A percentile compares a stretch with the other conserved stretches of the same genome.
These are phyloP conservation scores for Palythoa heliodiscus DNA, from an alignment of 92 coral and sea anemone genomes.

Conservation along the genomic window DNA sequence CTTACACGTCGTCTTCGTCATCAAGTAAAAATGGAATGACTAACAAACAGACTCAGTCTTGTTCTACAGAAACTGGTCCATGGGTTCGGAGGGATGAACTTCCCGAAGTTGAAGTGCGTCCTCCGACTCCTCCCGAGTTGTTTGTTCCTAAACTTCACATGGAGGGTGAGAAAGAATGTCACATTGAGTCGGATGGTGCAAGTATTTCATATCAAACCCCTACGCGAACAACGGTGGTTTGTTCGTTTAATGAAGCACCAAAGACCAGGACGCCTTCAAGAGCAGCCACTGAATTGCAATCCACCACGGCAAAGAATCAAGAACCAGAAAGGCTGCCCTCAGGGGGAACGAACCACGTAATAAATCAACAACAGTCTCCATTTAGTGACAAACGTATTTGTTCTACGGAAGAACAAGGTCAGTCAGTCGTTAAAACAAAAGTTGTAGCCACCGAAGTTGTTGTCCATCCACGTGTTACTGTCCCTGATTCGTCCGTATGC, in stretches of 20 bases:
- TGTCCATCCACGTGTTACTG: slow-evolving; percentile 20
- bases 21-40: neutral
- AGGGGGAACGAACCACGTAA: neutral
- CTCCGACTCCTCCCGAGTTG: slow-evolving; percentile 34
- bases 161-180: neutral
- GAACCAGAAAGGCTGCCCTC: neutral
- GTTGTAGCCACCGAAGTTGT: slow-evolving; percentile 31
- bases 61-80: neutral
- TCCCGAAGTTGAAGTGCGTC: slow-evolving; percentile 34
- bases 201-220: neutral
- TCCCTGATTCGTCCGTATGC: neutral
- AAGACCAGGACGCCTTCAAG: neutral
- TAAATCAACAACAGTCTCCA: neutral
- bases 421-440: neutral
- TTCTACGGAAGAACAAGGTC: neutral
- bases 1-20: neutral
- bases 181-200: neutral
- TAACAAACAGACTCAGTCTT: neutral
- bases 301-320: neutral
- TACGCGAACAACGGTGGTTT: neutral
- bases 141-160: neutral
- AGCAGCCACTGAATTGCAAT: neutral
- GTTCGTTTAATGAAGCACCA: neutral
- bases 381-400: neutral
- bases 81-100: neutral